These are phyloP conservation scores for Taxidea taxus DNA, from an alignment of 2,113 vertebrate genomes.

Conservation along the genomic window DNA sequence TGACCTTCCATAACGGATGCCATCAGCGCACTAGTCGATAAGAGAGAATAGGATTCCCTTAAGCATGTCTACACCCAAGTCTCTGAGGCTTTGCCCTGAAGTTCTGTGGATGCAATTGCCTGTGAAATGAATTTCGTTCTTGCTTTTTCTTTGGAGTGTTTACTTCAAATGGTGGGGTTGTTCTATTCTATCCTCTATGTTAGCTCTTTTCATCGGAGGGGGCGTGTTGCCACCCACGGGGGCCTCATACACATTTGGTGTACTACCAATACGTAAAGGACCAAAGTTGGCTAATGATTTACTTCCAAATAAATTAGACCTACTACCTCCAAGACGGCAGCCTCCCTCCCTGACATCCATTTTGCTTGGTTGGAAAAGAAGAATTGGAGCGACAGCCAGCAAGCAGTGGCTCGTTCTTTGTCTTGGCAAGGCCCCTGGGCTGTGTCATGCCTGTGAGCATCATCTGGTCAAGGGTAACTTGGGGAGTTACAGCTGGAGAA, in stretches of 20 bases:
- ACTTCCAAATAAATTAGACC: background rate
- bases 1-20: background rate
- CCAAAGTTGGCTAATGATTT: too few species aligned
- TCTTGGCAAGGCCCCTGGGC: rapidly evolving
- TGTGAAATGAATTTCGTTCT: background rate
- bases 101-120: background rate
- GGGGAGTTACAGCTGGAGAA: background rate
- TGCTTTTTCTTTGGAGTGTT: background rate
- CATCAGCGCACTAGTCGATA: background rate
- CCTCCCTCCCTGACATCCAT: background rate
- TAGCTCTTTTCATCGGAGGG: background rate
- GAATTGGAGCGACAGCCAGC: background rate
- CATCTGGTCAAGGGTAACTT: background rate
- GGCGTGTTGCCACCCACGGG: rapidly evolving
- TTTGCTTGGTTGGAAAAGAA: background rate
- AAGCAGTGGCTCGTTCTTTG: background rate
- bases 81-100: background rate
- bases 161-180: background rate
- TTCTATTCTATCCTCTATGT: background rate
- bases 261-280: background rate
- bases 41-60: background rate
- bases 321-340: background rate
- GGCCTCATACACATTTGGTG: rapidly evolving
- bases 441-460: background rate
- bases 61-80: rapidly evolving